Evolutionary conservation across 2,113 vertebrate genomes (phyloP).

Genomic region (Sebastes fasciatus): DNA sequence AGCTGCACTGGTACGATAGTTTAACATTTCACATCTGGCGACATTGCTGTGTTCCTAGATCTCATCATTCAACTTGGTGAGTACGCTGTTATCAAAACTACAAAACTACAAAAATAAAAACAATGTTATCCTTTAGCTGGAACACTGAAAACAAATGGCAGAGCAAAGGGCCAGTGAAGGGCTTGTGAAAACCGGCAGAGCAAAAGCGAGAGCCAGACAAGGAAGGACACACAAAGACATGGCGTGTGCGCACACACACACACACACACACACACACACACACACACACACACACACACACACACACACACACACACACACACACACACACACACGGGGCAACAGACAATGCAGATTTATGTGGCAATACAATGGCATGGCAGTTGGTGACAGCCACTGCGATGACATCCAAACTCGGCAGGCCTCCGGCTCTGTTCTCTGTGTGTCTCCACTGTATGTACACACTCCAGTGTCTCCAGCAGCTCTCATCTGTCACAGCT

Average conservation of each 20-base stretch:
- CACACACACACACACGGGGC: conserved; percentile 15
- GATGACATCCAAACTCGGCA: conserved; percentile 65
- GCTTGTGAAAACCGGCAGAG: conserved; percentile 14
- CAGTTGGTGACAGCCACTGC: conserved; percentile 70
- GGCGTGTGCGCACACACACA: neutral
- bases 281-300: too few relatives aligned
- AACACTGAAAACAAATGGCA: neutral
- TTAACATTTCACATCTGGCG: neutral
- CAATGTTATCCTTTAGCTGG: conserved; percentile 22
- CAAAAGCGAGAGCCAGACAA: conserved; percentile 22
- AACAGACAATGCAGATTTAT: conserved; percentile 62
- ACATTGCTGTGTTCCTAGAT: neutral
- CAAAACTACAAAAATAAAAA: neutral
- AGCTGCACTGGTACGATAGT: too few relatives aligned
- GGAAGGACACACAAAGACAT: neutral
- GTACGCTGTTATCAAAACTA: neutral
- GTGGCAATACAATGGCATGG: conserved; percentile 55
- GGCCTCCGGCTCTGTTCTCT: conserved; percentile 62
- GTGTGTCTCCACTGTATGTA: conserved; percentile 33
- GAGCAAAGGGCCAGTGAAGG: neutral
- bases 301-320: neutral
- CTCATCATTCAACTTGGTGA: neutral
- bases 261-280: too few relatives aligned
- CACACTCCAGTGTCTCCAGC: conserved; percentile 62
- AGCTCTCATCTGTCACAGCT: conserved; percentile 70